Conservation (phyloP, 1,140 invertebrate species). For the Phymastichus coffea region DNA sequence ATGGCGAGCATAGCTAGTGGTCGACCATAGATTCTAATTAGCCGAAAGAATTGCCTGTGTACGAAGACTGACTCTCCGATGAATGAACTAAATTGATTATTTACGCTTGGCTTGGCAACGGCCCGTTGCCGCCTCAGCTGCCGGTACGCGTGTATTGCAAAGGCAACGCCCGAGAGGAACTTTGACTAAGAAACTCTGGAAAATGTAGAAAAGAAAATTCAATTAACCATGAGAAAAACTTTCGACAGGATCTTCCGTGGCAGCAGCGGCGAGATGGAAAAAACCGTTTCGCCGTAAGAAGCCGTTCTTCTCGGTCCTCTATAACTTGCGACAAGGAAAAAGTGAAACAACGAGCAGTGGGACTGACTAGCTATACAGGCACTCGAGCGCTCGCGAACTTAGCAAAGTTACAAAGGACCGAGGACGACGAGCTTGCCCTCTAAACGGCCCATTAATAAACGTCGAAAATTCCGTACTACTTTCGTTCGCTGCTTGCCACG, state of each 20-base stretch:
- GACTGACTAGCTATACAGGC: too few relatives aligned
- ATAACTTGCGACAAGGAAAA: not conserved
- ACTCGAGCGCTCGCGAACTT: not conserved
- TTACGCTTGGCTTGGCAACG: too few relatives aligned
- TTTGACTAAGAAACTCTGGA: slow-evolving; percentile 3
- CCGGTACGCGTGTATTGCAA: too few relatives aligned
- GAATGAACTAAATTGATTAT: too few relatives aligned
- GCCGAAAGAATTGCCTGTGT: too few relatives aligned
- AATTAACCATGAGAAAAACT: slow-evolving; percentile 17
- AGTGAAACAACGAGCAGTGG: not conserved
- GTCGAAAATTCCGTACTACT: too few relatives aligned
- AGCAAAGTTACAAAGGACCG: not conserved
- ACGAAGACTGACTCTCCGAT: too few relatives aligned
- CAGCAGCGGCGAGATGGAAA: not conserved
- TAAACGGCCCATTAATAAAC: slow-evolving; percentile 35
- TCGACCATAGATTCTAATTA: too few relatives aligned
- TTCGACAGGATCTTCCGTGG: not conserved
- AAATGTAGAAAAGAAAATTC: slow-evolving; percentile 13
- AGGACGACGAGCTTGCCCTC: slow-evolving; percentile 3
- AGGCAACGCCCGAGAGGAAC: too few relatives aligned
- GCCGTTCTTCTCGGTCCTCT: too few relatives aligned
- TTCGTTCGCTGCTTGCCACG: slow-evolving; percentile 11
- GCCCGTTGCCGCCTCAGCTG: too few relatives aligned
- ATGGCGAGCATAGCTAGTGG: too few relatives aligned
- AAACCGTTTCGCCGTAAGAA: not conserved